Evolutionary conservation across 2,113 vertebrate species (phyloP), one percentile per base, ranked within the genome.

Genomic region (Vulpes vulpes): DNA sequence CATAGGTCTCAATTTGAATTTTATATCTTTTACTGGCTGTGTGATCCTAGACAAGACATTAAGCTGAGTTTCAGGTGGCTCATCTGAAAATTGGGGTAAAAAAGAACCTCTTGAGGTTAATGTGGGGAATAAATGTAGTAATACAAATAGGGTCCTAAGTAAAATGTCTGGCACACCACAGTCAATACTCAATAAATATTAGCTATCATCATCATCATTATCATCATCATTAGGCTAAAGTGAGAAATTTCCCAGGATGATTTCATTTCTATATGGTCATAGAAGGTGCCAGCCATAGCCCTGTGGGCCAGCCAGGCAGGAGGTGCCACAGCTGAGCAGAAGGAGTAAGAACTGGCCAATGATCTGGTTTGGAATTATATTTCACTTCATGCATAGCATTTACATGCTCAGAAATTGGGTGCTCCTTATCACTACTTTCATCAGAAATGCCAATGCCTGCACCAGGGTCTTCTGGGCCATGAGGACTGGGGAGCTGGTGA

Each of bases 381-480:
- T 55, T 85, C 35, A 22, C 32, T 60, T 11, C 76, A 67, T 1
- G 5, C 14, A 65, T 2, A 88, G 62, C 7, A 14, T 35, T 67
- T 53, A 59, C 43, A 22, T 35, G 43, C 51, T 94, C 90, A 92
- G 74, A 95, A 76, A 60, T 0, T 55, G 55, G 55, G 55, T 55
- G 55, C 60, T 49, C 55, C 93, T 96, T 97, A 98, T 98, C 97
- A 30, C 3, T 5, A 8, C 65, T 93, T 35, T 67, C 95, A 98
- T 98, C 97, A 82, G 80, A 3, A 0, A 84, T 2, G 35, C 90
- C 35, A 30, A 27, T 83, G 87, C 92, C 87, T 43, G n/a, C 43
- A 60, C 57, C 5, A 0, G 89, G 69, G 92, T 90, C 92, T 94
- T 96, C 94, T 94, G 91, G 84, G 94, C 78, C 93, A 7, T 60